Evolutionary conservation across 2,888 invertebrate genomes (phyloP).

Genomic region (Acanthosoma haemorrhoidale): DNA sequence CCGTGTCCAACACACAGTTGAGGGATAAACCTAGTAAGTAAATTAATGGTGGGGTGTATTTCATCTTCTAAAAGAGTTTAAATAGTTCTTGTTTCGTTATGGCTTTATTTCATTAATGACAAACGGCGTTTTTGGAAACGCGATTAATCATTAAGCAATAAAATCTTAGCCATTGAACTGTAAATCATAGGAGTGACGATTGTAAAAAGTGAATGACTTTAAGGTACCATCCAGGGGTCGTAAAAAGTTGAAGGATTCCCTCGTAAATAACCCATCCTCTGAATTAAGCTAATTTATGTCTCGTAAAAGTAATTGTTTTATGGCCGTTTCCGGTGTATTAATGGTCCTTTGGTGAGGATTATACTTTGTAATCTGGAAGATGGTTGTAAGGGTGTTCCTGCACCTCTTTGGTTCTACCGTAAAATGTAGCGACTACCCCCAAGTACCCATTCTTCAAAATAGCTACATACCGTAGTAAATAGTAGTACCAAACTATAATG

Average conservation of each 20-base stretch:
- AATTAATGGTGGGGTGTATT: too few species aligned
- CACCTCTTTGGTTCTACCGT: too few species aligned
- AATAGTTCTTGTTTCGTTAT: too few species aligned
- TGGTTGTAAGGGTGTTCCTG: too few species aligned
- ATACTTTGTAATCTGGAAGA: slow-evolving; percentile 16
- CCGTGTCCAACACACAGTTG: too few species aligned
- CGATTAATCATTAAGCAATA: background rate
- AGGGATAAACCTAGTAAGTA: too few species aligned
- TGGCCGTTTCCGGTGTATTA: background rate
- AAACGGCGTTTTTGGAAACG: background rate
- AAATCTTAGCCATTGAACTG: background rate
- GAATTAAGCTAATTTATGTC: slow-evolving; percentile 18
- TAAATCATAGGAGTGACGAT: background rate
- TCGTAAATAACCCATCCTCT: slow-evolving; percentile 12
- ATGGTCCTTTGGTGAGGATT: background rate
- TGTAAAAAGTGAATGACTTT: slow-evolving; percentile 3
- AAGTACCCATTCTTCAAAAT: too few species aligned
- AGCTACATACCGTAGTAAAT: too few species aligned
- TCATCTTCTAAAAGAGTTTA: too few species aligned
- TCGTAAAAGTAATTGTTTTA: slow-evolving; percentile 15
- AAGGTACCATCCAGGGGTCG: background rate
- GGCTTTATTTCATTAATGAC: too few species aligned
- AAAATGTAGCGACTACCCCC: too few species aligned
- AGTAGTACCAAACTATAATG: too few species aligned
- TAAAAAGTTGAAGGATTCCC: background rate